phyloP scores from a whole-genome alignment of 1,140 invertebrate genomes.

The Halictus rubicundus region DNA sequence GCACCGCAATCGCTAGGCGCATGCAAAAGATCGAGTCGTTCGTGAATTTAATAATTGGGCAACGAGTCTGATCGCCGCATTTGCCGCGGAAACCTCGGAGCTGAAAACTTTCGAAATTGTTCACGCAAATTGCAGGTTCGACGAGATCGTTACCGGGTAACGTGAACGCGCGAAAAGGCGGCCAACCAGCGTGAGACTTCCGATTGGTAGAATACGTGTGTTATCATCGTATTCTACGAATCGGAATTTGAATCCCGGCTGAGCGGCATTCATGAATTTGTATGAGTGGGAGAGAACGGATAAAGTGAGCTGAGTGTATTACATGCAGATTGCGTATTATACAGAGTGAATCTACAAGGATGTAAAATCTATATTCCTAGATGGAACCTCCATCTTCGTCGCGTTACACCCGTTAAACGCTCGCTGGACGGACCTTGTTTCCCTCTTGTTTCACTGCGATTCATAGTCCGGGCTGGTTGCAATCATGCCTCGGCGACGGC shows the following conservation, averaged over 20 bases:
- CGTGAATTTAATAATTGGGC: slow-evolving; percentile 11
- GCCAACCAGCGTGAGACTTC: neutral
- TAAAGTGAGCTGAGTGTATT: slow-evolving; percentile 6
- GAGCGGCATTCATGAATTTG: neutral
- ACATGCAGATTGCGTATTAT: slow-evolving; percentile 6
- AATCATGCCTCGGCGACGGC: too few species aligned
- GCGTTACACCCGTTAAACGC: too few species aligned
- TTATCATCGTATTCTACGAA: slow-evolving; percentile 4
- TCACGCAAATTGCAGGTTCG: neutral
- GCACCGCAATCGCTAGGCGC: too few species aligned
- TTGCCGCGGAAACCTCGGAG: slow-evolving; percentile 48
- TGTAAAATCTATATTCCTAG: neutral
- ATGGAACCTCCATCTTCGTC: too few species aligned
- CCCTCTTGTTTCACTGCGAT: too few species aligned
- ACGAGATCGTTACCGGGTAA: neutral
- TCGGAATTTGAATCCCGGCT: neutral
- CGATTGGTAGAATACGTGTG: neutral
- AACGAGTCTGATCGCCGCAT: slow-evolving; percentile 70
- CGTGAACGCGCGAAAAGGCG: neutral
- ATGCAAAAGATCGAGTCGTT: too few species aligned
- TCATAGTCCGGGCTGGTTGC: too few species aligned
- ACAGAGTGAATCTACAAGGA: neutral
- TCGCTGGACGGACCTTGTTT: too few species aligned
- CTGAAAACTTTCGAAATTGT: neutral
- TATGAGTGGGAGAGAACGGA: neutral